phyloP scores from a whole-genome alignment of 2,797 vertebrate genomes.

The Liasis olivaceus region DNA sequence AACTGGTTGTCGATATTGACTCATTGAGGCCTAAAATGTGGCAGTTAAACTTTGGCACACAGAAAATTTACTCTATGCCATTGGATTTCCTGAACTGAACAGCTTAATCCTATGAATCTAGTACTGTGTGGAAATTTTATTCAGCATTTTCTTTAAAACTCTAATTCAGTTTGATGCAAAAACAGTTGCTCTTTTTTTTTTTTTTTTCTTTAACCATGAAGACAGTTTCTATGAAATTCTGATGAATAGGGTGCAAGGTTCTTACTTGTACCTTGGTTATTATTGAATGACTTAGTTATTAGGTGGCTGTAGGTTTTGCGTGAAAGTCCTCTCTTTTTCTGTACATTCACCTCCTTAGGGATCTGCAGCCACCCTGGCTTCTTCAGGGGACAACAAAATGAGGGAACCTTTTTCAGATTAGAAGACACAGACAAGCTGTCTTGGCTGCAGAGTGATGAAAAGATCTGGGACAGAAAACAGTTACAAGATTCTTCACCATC shows the following conservation, averaged over 20 bases:
- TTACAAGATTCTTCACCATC: too few relatives aligned
- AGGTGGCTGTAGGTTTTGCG: neutral
- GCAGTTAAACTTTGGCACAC: constrained; percentile 6
- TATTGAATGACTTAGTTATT: neutral
- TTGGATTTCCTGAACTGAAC: neutral
- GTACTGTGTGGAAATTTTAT: neutral
- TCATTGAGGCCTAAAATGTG: constrained; percentile 7
- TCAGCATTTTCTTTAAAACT: neutral
- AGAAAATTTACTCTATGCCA: too few relatives aligned
- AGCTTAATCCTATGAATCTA: neutral
- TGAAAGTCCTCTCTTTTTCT: neutral
- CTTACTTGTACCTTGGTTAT: neutral
- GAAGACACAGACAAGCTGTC: neutral
- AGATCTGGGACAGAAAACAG: too few relatives aligned
- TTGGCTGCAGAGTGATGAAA: too few relatives aligned
- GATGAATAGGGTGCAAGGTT: neutral
- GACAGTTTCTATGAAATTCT: neutral
- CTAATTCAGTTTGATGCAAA: neutral
- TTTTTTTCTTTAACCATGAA: neutral
- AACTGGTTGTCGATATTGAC: neutral
- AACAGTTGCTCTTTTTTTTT: neutral
- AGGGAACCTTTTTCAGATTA: neutral
- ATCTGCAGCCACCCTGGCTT: neutral
- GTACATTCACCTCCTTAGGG: neutral
- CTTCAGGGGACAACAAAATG: neutral